A percentile compares a stretch with the other conserved stretches of the same genome.
These are phyloP conservation scores for Pocillopora grandis DNA, from an alignment of 92 coral and sea anemone species.

Conservation along the genomic window DNA sequence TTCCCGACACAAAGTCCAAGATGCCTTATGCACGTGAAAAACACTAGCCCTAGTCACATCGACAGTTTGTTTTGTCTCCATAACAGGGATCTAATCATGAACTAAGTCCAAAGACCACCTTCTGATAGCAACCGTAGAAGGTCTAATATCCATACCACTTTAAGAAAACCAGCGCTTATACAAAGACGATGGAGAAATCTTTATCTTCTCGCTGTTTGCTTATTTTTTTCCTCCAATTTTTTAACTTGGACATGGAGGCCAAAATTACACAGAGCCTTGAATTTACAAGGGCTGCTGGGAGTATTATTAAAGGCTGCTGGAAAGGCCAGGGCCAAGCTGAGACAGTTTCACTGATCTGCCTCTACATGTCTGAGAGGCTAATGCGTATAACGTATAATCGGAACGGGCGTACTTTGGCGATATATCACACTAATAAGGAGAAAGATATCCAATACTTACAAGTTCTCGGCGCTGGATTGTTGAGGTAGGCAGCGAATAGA, in stretches of 20 bases:
- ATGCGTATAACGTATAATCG: background rate
- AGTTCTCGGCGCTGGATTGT: conserved; percentile 23
- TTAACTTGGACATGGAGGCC: background rate
- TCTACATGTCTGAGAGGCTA: background rate
- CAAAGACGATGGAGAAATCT: background rate
- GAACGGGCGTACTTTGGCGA: background rate
- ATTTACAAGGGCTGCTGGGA: background rate
- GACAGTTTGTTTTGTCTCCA: conserved; percentile 5
- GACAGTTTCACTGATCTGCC: conserved; percentile 1
- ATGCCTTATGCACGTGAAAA: too few relatives aligned
- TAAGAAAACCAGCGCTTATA: background rate
- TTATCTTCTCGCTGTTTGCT: background rate
- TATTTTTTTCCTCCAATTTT: background rate
- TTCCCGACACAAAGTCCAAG: too few relatives aligned
- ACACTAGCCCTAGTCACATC: too few relatives aligned
- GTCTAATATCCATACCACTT: background rate
- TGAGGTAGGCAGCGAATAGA: conserved; percentile 35
- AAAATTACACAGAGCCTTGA: background rate
- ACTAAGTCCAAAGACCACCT: conserved; percentile 12
- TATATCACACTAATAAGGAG: conserved; percentile 11
- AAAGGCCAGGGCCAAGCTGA: background rate
- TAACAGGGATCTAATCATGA: background rate
- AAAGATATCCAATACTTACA: conserved; percentile 27
- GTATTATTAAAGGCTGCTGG: conserved; percentile 9
- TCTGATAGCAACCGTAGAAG: background rate